These are phyloP conservation scores for Raja brachyura DNA, from an alignment of 2,113 vertebrate genomes.

Conservation along the genomic window DNA sequence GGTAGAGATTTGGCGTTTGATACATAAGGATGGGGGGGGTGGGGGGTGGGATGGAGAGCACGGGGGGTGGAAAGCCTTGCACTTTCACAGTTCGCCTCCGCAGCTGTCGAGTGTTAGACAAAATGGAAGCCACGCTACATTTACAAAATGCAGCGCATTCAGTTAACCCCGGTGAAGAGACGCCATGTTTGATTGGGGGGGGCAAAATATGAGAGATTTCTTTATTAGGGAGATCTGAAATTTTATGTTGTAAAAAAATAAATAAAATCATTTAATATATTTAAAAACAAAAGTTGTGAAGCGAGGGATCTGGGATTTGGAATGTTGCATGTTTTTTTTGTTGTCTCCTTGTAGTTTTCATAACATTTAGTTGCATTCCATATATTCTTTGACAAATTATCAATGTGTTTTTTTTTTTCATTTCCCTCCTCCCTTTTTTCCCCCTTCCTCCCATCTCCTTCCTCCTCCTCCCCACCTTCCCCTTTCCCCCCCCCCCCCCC, in stretches of 20 bases:
- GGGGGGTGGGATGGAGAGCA: too few relatives aligned
- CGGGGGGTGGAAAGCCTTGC: neutral
- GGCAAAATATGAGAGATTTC: neutral
- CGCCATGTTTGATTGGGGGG: neutral
- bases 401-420: neutral
- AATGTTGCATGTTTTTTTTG: neutral
- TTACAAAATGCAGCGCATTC: neutral
- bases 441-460: neutral
- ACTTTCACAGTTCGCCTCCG: neutral
- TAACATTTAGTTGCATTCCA: neutral
- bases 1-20: neutral
- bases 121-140: neutral
- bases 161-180: neutral
- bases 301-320: neutral
- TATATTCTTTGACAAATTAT: slow-evolving; percentile 16
- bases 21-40: too few relatives aligned
- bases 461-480: neutral
- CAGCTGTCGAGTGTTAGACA: neutral
- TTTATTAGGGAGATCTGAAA: neutral
- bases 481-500: neutral
- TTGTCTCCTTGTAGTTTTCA: neutral
- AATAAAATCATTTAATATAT: neutral
- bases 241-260: neutral
- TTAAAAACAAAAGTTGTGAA: neutral
- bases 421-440: neutral